Evolutionary conservation across 2,797 vertebrate genomes (phyloP).

Genomic region (Pseudochirops cupreus): DNA sequence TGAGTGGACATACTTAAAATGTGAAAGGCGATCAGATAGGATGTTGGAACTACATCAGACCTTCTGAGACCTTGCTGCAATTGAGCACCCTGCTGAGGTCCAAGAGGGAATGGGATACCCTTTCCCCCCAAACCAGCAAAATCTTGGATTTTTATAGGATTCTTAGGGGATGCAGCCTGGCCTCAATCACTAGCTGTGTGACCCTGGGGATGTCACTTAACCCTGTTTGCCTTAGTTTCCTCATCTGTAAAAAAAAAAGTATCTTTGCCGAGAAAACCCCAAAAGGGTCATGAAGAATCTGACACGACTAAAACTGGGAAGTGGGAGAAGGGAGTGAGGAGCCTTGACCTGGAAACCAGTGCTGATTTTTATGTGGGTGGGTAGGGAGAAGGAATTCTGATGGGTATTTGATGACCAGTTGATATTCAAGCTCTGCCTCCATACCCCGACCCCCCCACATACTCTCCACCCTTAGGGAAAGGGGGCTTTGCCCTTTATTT

Average conservation of each 20-base stretch:
- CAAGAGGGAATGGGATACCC: not conserved
- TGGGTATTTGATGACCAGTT: not conserved
- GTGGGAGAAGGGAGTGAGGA: not conserved
- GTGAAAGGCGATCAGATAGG: not conserved
- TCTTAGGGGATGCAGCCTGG: not conserved
- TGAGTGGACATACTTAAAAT: not conserved
- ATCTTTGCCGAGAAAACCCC: not conserved
- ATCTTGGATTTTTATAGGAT: not conserved
- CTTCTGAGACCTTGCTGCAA: not conserved
- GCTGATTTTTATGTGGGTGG: not conserved
- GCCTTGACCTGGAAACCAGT: not conserved
- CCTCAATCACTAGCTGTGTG: not conserved
- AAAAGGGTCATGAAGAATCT: not conserved
- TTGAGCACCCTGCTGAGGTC: not conserved
- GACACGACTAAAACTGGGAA: not conserved
- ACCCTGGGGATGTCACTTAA: not conserved
- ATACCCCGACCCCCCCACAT: rapidly evolving
- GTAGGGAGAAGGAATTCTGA: not conserved
- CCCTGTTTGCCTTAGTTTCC: not conserved
- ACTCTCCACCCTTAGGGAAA: not conserved
- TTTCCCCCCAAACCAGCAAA: not conserved
- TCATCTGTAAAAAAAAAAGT: not conserved
- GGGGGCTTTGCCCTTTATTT: not conserved
- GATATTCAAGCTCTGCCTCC: not conserved
- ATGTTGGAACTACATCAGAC: not conserved